These are phyloP conservation scores for Strigamia transsilvanica DNA, from an alignment of 2,888 invertebrate genomes.

Conservation along the genomic window DNA sequence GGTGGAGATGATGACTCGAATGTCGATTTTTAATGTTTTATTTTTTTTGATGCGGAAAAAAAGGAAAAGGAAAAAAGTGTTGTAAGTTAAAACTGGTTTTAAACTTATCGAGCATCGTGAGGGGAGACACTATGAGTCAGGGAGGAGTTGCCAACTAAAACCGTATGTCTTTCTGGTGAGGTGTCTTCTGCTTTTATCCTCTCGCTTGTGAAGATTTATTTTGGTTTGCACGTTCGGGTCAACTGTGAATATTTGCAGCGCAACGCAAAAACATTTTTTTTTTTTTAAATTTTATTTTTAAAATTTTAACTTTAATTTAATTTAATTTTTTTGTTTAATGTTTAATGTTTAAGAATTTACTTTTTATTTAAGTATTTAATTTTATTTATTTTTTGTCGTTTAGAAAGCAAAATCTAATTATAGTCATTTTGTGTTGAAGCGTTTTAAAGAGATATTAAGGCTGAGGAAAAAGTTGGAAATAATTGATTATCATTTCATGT, in stretches of 20 bases:
- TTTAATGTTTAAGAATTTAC: not conserved
- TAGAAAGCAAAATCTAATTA: not conserved
- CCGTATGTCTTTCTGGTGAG: constrained; percentile 34
- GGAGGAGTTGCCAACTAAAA: constrained; percentile 45
- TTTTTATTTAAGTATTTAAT: not conserved
- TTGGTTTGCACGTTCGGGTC: not conserved
- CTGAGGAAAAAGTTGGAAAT: not conserved
- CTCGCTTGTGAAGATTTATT: constrained; percentile 33
- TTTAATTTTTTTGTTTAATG: not conserved
- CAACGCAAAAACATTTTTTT: not conserved
- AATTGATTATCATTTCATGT: constrained; percentile 28
- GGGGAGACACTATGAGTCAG: constrained; percentile 49
- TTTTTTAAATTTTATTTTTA: not conserved
- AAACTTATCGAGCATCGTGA: constrained; percentile 37
- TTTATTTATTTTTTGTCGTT: not conserved
- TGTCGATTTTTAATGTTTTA: not conserved
- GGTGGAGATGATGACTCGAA: not conserved
- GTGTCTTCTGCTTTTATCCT: constrained; percentile 49
- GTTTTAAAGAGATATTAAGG: not conserved
- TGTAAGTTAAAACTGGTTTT: constrained; percentile 44
- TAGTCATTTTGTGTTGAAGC: not conserved
- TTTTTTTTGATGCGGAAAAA: not conserved
- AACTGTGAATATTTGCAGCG: not conserved
- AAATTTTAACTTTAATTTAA: not conserved
- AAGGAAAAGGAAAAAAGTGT: not conserved